Percentiles rank a stretch among this genome's conserved stretches.
phyloP scores from a whole-genome alignment of 2,797 vertebrate species.

The Falco novaeseelandiae region DNA sequence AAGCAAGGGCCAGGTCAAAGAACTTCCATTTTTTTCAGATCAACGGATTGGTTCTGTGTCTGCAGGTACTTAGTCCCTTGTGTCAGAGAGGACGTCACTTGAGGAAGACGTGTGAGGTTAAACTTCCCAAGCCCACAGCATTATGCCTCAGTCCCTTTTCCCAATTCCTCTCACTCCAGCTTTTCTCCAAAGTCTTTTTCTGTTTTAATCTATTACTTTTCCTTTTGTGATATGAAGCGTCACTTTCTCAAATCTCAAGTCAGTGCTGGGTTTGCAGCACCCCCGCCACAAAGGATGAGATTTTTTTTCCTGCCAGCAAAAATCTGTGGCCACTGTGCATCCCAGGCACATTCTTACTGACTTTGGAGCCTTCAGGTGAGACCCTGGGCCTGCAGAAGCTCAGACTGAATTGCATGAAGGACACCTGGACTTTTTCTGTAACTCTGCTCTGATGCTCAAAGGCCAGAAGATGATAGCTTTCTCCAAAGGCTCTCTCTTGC shows the following conservation, averaged over 20 bases:
- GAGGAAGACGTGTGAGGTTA: background rate
- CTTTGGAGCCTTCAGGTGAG: background rate
- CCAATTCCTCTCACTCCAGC: background rate
- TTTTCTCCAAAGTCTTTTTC: background rate
- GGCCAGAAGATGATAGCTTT: background rate
- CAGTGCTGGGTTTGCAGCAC: background rate
- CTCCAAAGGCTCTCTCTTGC: background rate
- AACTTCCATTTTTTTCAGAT: background rate
- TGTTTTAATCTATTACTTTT: background rate
- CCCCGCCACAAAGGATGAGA: accelerated
- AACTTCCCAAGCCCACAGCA: background rate
- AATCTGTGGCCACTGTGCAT: background rate
- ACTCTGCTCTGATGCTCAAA: background rate
- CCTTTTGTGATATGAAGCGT: background rate
- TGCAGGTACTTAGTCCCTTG: background rate
- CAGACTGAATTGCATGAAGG: background rate
- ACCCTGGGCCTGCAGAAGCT: background rate
- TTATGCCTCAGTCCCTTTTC: accelerated
- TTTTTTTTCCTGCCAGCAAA: background rate
- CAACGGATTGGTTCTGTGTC: background rate
- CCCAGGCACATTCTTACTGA: background rate
- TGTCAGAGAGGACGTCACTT: accelerated
- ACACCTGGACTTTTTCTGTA: background rate
- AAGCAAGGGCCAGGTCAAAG: background rate
- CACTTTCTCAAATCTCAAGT: background rate